Percentiles rank a stretch among this genome's conserved stretches.
These are phyloP conservation scores for Protonibea diacanthus DNA, from an alignment of 2,797 vertebrate genomes.

Conservation along the genomic window DNA sequence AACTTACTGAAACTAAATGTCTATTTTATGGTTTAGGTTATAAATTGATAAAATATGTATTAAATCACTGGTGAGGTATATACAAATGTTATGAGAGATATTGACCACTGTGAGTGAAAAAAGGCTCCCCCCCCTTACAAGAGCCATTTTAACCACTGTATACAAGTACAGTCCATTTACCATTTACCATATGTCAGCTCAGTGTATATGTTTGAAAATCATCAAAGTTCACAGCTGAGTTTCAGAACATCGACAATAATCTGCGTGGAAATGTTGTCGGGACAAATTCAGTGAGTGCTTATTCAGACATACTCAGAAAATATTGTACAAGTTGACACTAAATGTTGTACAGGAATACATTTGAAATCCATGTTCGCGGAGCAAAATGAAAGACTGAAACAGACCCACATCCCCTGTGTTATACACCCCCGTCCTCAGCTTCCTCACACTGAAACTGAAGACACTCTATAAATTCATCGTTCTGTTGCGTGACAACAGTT, in stretches of 20 bases:
- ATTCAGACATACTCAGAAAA: neutral
- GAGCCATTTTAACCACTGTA: too few species aligned
- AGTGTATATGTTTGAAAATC: too few species aligned
- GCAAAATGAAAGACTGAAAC: neutral
- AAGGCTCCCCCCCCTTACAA: too few species aligned
- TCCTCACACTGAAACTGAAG: neutral
- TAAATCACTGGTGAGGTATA: too few species aligned
- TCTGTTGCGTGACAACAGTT: constrained; percentile 14
- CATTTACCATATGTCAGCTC: too few species aligned
- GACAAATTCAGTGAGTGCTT: neutral
- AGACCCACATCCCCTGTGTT: neutral
- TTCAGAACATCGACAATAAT: neutral
- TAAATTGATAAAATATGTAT: too few species aligned
- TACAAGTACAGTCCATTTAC: too few species aligned
- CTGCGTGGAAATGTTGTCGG: neutral
- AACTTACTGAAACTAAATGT: too few species aligned
- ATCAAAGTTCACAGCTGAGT: too few species aligned
- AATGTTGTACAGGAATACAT: neutral
- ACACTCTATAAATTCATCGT: neutral
- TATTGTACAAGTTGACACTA: neutral
- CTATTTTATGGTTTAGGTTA: too few species aligned
- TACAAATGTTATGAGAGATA: too few species aligned
- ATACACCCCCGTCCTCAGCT: neutral
- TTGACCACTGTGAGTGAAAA: too few species aligned
- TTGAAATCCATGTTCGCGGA: neutral